Evolutionary conservation across 2,888 invertebrate genomes (phyloP).

Genomic region (Anthophora plumipes): DNA sequence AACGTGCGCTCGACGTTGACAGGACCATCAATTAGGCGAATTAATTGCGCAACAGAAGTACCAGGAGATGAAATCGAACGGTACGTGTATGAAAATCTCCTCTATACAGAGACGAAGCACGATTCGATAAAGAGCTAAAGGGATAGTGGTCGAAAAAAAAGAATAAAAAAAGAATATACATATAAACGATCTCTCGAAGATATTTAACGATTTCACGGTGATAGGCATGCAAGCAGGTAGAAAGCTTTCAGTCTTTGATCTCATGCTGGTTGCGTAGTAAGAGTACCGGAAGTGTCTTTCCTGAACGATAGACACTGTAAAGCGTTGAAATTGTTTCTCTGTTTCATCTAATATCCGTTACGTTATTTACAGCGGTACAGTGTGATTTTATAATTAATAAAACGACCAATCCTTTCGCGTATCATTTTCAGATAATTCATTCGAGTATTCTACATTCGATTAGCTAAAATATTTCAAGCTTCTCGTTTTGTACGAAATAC

Average conservation of each 20-base stretch:
- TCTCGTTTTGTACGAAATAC: too few species aligned
- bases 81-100: neutral
- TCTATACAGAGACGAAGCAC: too few species aligned
- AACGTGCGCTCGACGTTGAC: slow-evolving; percentile 36
- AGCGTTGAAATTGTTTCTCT: slow-evolving; percentile 45
- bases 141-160: neutral
- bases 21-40: slow-evolving; percentile 51
- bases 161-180: neutral
- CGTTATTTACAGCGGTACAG: slow-evolving; percentile 60
- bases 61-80: slow-evolving; percentile 40
- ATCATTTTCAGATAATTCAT: neutral
- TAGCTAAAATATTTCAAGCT: neutral
- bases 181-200: slow-evolving; percentile 14
- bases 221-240: slow-evolving; percentile 70
- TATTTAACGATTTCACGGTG: slow-evolving; percentile 47
- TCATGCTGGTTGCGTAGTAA: slow-evolving; percentile 69
- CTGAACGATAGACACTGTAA: slow-evolving; percentile 67
- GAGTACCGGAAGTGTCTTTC: slow-evolving; percentile 58
- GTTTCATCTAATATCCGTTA: slow-evolving; percentile 47
- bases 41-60: slow-evolving; percentile 52
- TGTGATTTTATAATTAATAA: neutral
- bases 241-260: slow-evolving; percentile 60
- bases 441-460: neutral
- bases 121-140: too few species aligned
- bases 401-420: slow-evolving; percentile 48